A percentile compares a stretch with the other conserved stretches of the same genome.
phyloP scores from a whole-genome alignment of 1,140 invertebrate species.

The Charaxes varanes region DNA sequence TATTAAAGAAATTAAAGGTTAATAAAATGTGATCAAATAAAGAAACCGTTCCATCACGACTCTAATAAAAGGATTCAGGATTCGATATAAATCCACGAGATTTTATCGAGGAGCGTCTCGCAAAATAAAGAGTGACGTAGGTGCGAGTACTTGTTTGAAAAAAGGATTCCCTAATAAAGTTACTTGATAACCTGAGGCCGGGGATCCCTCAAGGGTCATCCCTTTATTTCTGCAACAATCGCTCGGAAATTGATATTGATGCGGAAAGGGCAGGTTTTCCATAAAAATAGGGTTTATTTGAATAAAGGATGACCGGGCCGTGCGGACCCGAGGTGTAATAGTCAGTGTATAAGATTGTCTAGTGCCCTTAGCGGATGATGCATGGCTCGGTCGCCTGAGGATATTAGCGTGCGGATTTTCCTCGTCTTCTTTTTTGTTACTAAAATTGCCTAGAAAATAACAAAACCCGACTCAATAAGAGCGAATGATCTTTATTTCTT shows the following conservation, averaged over 20 bases:
- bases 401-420: conserved; percentile 1
- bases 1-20: no score
- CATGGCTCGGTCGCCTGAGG: conserved; percentile 23
- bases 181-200: conserved; percentile 50
- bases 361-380: conserved; percentile 35
- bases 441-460: no score
- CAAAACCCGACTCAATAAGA: no score
- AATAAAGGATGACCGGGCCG: conserved; percentile 68
- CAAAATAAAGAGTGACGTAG: conserved; percentile 31
- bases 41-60: no score
- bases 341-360: conserved; percentile 57
- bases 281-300: conserved; percentile 74
- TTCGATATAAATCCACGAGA: conserved; percentile 1
- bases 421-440: no score
- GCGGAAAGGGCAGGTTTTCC: conserved; percentile 70
- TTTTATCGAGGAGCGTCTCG: conserved; percentile 17
- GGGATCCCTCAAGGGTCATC: conserved; percentile 68
- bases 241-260: conserved; percentile 72
- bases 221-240: conserved; percentile 72
- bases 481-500: no score
- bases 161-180: conserved; percentile 66
- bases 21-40: no score
- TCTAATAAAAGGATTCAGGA: no score
- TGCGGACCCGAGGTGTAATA: conserved; percentile 43
- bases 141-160: conserved; percentile 25